phyloP scores from a whole-genome alignment of 2,113 vertebrate species.

The Gobius niger region DNA sequence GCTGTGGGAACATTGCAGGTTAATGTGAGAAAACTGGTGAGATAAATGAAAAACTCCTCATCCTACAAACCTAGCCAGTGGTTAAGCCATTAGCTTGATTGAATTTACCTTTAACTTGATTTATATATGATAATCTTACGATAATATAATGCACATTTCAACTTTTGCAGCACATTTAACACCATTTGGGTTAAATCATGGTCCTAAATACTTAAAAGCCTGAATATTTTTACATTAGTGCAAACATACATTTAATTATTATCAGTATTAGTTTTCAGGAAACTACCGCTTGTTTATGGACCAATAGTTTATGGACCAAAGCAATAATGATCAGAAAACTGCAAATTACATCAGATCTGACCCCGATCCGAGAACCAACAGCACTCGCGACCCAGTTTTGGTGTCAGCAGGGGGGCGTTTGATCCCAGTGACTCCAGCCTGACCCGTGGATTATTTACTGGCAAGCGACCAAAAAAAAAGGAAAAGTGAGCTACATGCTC shows the following conservation, averaged over 20 bases:
- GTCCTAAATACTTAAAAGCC: no score
- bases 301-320: no score
- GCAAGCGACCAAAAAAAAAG: conserved; percentile 75
- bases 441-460: conserved; percentile 26
- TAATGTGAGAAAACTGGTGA: neutral
- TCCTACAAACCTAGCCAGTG: no score
- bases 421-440: conserved; percentile 34
- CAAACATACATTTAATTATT: no score
- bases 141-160: no score
- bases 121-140: neutral
- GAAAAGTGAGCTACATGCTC: conserved; percentile 70
- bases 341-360: conserved; percentile 24
- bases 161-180: no score
- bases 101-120: no score
- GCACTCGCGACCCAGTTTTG: conserved; percentile 45
- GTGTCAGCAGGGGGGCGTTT: conserved; percentile 6
- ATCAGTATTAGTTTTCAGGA: no score
- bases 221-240: no score
- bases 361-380: conserved; percentile 38
- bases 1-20: conserved; percentile 68
- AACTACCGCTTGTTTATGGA: no score
- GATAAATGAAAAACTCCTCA: neutral
- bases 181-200: no score
- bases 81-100: neutral
- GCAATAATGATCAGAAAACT: neutral